A percentile compares a stretch with the other conserved stretches of the same genome.
Conservation (phyloP, 2,113 vertebrate genomes). For the Chionomys nivalis region DNA sequence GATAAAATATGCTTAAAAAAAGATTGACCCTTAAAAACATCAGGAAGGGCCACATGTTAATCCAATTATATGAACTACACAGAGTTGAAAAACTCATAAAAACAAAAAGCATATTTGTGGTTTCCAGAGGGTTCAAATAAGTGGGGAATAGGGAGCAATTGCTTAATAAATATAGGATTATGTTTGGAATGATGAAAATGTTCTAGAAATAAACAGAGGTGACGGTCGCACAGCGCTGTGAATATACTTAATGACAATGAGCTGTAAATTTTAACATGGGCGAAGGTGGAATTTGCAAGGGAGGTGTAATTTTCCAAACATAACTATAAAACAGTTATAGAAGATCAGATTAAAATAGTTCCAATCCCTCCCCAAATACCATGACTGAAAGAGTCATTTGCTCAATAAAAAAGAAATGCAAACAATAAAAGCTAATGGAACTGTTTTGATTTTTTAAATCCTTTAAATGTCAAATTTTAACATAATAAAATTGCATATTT, state of each 20-base stretch:
- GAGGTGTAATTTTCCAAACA: neutral
- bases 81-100: neutral
- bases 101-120: neutral
- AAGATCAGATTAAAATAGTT: constrained; percentile 24
- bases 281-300: neutral
- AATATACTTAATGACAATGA: neutral
- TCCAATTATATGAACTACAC: neutral
- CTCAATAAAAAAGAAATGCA: neutral
- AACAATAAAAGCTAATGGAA: constrained; percentile 19
- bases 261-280: neutral
- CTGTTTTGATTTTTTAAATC: neutral
- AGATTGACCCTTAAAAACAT: constrained; percentile 23
- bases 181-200: neutral
- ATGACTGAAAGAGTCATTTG: constrained; percentile 40
- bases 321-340: neutral
- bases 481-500: constrained; percentile 24
- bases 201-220: neutral
- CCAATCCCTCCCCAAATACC: neutral
- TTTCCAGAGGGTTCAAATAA: neutral
- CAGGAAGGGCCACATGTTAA: neutral
- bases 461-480: constrained; percentile 17
- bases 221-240: neutral
- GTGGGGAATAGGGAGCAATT: neutral
- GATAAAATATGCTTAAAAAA: neutral
- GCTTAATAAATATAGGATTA: neutral